These are phyloP conservation scores for Glossophaga mutica DNA, from an alignment of 2,797 vertebrate genomes.

Conservation along the genomic window DNA sequence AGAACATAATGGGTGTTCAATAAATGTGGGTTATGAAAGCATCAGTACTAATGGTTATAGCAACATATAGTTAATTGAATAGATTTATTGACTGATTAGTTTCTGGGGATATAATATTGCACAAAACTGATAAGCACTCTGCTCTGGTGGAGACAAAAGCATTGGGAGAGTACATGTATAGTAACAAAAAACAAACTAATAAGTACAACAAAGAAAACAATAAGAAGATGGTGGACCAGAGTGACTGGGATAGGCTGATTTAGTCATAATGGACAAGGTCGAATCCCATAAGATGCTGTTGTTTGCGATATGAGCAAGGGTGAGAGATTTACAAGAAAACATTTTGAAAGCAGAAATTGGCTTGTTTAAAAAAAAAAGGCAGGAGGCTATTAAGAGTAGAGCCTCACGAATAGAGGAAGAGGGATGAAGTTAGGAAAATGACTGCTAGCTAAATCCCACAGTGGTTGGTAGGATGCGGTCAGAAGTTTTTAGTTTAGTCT, in stretches of 20 bases:
- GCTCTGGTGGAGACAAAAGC: neutral
- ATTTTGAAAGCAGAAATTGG: neutral
- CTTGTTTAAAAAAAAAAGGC: neutral
- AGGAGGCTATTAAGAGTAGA: accelerated
- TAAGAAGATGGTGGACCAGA: neutral
- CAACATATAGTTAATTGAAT: neutral
- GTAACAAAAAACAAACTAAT: neutral
- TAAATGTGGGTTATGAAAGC: neutral
- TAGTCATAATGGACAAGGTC: neutral
- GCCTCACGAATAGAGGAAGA: neutral
- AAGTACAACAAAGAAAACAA: neutral
- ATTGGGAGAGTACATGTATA: neutral
- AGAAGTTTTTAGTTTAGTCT: neutral
- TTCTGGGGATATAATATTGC: neutral
- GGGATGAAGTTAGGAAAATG: neutral
- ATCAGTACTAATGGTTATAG: neutral
- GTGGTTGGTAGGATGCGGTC: neutral
- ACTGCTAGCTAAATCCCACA: neutral
- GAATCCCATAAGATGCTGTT: accelerated
- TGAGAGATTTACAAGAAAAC: neutral
- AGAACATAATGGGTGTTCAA: neutral
- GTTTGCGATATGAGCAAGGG: neutral
- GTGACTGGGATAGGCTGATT: neutral
- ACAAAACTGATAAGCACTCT: neutral
- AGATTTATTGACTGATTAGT: neutral